Evolutionary conservation across 2,113 vertebrate genomes (phyloP).

Genomic region (Xenus cinereus): DNA sequence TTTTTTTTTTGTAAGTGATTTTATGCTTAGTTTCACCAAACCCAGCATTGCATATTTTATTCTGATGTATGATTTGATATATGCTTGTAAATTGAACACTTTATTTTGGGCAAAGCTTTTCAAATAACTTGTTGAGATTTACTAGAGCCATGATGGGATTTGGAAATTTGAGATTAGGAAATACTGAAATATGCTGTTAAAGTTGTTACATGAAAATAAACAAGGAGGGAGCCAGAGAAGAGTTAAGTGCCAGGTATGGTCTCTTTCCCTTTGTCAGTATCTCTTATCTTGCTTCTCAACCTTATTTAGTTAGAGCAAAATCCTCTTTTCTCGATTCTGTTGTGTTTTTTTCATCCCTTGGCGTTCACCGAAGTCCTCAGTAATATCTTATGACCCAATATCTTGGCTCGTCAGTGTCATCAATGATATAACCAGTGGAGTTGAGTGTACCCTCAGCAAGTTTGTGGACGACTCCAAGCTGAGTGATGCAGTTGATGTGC

Average conservation of each 20-base stretch:
- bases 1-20: not conserved
- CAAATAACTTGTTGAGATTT: not conserved
- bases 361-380: not conserved
- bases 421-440: not conserved
- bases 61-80: not conserved
- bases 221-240: not conserved
- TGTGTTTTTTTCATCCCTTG: not conserved
- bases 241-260: not conserved
- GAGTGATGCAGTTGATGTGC: not conserved
- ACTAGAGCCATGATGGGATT: not conserved
- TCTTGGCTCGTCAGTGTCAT: not conserved
- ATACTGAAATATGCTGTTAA: not conserved
- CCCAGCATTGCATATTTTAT: not conserved
- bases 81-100: not conserved
- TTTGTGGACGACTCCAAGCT: not conserved
- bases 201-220: not conserved
- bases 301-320: not conserved
- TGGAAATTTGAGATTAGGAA: not conserved
- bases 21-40: not conserved
- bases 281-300: not conserved
- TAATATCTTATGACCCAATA: not conserved
- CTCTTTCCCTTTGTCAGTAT: not conserved
- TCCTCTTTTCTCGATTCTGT: not conserved
- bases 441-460: not conserved
- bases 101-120: not conserved